Conservation (phyloP, 1,140 invertebrate genomes). For the Eufriesea mexicana region DNA sequence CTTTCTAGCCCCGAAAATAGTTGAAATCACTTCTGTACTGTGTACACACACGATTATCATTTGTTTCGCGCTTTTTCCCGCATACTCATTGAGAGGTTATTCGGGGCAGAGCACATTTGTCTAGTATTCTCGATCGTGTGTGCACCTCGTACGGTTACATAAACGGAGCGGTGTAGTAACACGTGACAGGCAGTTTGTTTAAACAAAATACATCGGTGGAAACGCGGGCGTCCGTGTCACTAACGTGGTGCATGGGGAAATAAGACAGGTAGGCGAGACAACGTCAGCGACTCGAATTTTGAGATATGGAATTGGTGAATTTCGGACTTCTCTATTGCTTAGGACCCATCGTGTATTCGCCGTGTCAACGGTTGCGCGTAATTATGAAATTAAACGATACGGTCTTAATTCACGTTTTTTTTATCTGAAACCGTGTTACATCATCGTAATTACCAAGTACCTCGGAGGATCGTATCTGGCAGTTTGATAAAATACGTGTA, state of each 20-base stretch:
- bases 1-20: background rate
- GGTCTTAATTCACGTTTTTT: background rate
- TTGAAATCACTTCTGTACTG: background rate
- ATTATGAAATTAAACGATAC: background rate
- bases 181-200: slow-evolving; percentile 20
- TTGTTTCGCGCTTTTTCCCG: slow-evolving; percentile 22
- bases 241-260: background rate
- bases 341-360: too few species aligned
- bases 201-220: background rate
- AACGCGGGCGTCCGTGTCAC: background rate
- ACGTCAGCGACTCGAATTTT: background rate
- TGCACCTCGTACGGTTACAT: background rate
- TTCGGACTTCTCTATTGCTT: background rate
- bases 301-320: too few species aligned
- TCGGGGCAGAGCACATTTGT: background rate
- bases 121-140: background rate
- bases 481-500: background rate
- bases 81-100: background rate
- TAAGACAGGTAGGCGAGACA: background rate
- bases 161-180: background rate
- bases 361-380: background rate
- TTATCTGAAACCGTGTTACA: too few species aligned
- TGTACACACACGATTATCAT: background rate
- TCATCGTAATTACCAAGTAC: slow-evolving; percentile 1
- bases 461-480: background rate